A percentile compares a stretch with the other conserved stretches of the same genome.
Evolutionary conservation across 64 coral and sea anemone species (phyloP).

Genomic region (Dendrophyllia cribrosa): DNA sequence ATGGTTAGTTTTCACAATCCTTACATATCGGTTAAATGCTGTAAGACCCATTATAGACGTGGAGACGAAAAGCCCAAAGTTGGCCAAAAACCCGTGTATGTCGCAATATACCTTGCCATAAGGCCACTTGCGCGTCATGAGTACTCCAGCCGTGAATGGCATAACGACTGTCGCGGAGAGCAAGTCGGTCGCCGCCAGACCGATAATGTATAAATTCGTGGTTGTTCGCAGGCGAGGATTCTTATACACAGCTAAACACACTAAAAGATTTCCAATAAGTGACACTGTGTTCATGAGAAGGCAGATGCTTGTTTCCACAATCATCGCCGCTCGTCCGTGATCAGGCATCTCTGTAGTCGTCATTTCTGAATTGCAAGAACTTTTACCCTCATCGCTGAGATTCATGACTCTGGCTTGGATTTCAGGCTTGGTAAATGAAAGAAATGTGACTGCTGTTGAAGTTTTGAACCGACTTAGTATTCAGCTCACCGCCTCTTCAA

Average conservation of each 20-base stretch:
- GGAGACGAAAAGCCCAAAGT: slow-evolving; percentile 16
- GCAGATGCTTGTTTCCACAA: background rate
- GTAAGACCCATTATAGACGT: slow-evolving; percentile 18
- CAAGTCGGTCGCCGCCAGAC: slow-evolving; percentile 48
- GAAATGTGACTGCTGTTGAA: too few relatives aligned
- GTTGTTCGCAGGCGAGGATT: slow-evolving; percentile 44
- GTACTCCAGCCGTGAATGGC: slow-evolving; percentile 40
- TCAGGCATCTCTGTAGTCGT: background rate
- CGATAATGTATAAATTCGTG: slow-evolving; percentile 56
- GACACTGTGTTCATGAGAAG: background rate
- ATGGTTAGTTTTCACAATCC: slow-evolving; percentile 12
- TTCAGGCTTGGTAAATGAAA: too few relatives aligned
- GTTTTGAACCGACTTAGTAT: too few relatives aligned
- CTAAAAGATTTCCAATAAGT: slow-evolving; percentile 8
- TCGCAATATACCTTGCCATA: slow-evolving; percentile 30
- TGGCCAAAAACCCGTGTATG: slow-evolving; percentile 51
- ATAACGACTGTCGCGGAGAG: slow-evolving; percentile 41
- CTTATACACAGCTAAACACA: slow-evolving; percentile 26
- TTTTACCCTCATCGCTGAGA: background rate
- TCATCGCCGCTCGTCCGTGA: background rate
- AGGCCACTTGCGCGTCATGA: slow-evolving; percentile 54
- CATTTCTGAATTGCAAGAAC: background rate
- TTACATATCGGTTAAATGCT: slow-evolving; percentile 28
- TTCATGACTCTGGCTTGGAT: background rate
- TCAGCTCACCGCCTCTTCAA: too few relatives aligned